A percentile compares a stretch with the other conserved stretches of the same genome.
These are phyloP conservation scores for Megalops cyprinoides DNA, from an alignment of 2,797 vertebrate species.

Conservation along the genomic window DNA sequence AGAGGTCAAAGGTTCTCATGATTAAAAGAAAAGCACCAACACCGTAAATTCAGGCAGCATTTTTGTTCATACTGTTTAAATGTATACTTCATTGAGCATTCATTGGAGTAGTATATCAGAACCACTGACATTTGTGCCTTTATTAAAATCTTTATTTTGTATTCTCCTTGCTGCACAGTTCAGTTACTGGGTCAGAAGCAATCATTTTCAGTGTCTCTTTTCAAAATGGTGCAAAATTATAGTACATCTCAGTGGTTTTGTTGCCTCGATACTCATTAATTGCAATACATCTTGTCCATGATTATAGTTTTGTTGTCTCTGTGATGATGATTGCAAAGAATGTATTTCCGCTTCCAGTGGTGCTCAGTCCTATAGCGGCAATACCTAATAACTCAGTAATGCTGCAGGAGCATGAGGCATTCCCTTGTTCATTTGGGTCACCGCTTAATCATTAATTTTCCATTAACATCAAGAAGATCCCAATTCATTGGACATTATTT, in stretches of 20 bases:
- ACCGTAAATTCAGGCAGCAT: too few species aligned
- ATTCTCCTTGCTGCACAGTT: slow-evolving; percentile 11
- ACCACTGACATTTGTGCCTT: background rate
- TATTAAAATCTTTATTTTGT: slow-evolving; percentile 6
- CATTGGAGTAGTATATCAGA: background rate
- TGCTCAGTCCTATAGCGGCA: too few species aligned
- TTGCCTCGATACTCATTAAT: background rate
- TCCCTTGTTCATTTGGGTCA: too few species aligned
- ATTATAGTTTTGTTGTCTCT: too few species aligned
- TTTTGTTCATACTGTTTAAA: too few species aligned
- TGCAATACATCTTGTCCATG: background rate
- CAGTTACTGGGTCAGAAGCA: background rate
- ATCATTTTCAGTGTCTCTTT: slow-evolving; percentile 12
- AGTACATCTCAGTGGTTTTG: background rate
- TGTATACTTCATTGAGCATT: slow-evolving; percentile 1
- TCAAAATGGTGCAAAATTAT: background rate
- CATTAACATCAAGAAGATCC: background rate
- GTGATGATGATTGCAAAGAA: too few species aligned
- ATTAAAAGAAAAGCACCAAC: too few species aligned
- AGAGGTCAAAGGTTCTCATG: too few species aligned
- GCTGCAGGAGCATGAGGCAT: too few species aligned
- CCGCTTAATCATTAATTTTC: background rate
- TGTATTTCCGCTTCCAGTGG: too few species aligned
- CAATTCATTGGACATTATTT: background rate
- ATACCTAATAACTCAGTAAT: too few species aligned